A percentile compares a stretch with the other conserved stretches of the same genome.
phyloP scores from a whole-genome alignment of 2,113 vertebrate genomes.

The Sprattus sprattus region DNA sequence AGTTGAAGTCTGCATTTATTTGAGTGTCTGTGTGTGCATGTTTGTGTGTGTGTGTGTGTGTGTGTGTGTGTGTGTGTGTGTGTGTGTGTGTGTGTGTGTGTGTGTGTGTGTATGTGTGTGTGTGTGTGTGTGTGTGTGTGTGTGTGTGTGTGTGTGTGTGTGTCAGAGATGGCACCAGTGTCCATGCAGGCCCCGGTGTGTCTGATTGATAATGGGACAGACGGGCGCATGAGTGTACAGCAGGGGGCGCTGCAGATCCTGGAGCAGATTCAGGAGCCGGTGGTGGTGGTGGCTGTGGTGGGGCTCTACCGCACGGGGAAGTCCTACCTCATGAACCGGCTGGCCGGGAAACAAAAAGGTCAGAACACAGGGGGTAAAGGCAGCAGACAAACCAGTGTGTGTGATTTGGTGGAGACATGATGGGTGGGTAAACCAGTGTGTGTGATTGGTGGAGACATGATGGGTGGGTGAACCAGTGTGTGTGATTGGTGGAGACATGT shows the following conservation, averaged over 20 bases:
- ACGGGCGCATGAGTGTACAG: neutral
- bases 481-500: neutral
- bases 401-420: neutral
- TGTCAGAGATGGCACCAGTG: neutral
- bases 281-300: slow-evolving; percentile 16
- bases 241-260: slow-evolving; percentile 7
- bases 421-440: neutral
- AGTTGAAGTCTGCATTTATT: no score
- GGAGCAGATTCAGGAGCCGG: slow-evolving; percentile 6
- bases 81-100: no score
- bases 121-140: no score
- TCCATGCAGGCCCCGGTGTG: neutral
- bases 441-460: neutral
- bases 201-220: slow-evolving; percentile 2
- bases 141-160: neutral
- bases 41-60: no score
- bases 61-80: no score
- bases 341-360: neutral
- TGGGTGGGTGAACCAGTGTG: neutral
- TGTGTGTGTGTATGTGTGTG: no score
- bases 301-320: slow-evolving; percentile 17
- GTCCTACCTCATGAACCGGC: slow-evolving; percentile 16
- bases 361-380: neutral
- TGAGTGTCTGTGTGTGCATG: neutral
- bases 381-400: neutral